phyloP scores from a whole-genome alignment of 2,113 vertebrate genomes.

The Furnarius figulus region DNA sequence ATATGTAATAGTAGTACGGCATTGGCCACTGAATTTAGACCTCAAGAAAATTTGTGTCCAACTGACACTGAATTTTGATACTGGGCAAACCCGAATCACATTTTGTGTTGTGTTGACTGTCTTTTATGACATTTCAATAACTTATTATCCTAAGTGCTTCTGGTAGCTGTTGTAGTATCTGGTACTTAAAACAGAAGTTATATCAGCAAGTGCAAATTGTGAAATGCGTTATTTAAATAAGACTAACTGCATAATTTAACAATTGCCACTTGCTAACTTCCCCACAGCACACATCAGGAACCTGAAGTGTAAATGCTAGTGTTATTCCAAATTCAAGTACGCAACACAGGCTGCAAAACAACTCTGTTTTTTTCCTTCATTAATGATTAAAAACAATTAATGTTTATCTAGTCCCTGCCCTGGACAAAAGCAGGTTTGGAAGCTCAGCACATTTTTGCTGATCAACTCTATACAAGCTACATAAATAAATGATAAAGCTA shows the following conservation, averaged over 20 bases:
- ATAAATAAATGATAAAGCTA: not conserved
- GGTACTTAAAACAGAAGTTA: not conserved
- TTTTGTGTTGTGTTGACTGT: not conserved
- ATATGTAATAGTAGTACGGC: not conserved
- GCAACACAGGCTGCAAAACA: not conserved
- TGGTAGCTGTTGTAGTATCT: not conserved
- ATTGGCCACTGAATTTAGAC: not conserved
- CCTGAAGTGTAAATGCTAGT: not conserved
- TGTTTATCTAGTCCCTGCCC: not conserved
- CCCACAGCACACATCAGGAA: not conserved
- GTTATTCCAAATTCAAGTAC: not conserved
- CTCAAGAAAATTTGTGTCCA: not conserved
- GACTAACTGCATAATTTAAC: not conserved
- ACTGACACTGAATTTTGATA: not conserved
- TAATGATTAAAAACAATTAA: not conserved
- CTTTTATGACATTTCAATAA: not conserved
- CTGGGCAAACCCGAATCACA: not conserved
- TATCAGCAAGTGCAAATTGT: not conserved
- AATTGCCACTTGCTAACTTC: not conserved
- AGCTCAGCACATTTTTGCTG: not conserved
- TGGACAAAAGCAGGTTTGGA: not conserved
- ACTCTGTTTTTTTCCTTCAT: not conserved
- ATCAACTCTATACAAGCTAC: not conserved
- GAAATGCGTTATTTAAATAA: not conserved
- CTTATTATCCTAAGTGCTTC: not conserved